Base-by-base conservation (phyloP, 35 echinoderm and acorn worm genomes). In the Diadema setosum region DNA sequence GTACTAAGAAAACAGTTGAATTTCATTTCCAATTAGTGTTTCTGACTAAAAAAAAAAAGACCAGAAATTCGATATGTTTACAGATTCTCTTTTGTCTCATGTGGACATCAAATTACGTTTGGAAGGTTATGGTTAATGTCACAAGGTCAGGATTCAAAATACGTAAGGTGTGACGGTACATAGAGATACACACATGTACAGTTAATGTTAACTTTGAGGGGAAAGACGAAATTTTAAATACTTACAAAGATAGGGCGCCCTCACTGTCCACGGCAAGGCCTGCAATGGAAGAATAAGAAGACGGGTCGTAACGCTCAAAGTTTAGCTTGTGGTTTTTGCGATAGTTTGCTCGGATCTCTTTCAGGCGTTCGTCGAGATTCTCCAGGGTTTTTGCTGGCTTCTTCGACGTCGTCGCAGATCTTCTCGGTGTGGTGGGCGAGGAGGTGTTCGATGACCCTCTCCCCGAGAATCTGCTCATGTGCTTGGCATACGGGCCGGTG, bases 261-360 rank as follows among this genome's bases (percentile, higher is more conserved):
- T 90, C 88, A 36, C 81, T 90, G n/a, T 67, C 58, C 7, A 64
- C 88, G 29, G 58, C 81, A 64, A 82, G 61, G 61, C 88, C 88
- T 90, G 81, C 81, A 81, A 81, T 81, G 41, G 81, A 83, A 84
- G 58, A 63, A 83, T 37, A 33, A 90, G 58, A 63, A 84, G 45
- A 16, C 36, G 34, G 34, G 39, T 44, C 5, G 37, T 86, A 29
- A 86, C 73, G 73, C 40, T 86, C 56, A 67, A 30, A 86, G 64
- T 69, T 61, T 67, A 45, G 58, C 46, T 42, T 86, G 26, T 67
- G 83, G 31, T 43, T 46, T 67, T 40, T 33, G 17, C 52, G 20
- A 78, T 78, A 78, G 73, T 78, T 78, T 41, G 29, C 40, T 39
- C 73, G 73, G 73, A 78, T 78, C 73, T 78, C 34, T 14, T 41